Evolutionary conservation across 2,888 invertebrate genomes (phyloP).

Genomic region (Dermolepida albohirtum): DNA sequence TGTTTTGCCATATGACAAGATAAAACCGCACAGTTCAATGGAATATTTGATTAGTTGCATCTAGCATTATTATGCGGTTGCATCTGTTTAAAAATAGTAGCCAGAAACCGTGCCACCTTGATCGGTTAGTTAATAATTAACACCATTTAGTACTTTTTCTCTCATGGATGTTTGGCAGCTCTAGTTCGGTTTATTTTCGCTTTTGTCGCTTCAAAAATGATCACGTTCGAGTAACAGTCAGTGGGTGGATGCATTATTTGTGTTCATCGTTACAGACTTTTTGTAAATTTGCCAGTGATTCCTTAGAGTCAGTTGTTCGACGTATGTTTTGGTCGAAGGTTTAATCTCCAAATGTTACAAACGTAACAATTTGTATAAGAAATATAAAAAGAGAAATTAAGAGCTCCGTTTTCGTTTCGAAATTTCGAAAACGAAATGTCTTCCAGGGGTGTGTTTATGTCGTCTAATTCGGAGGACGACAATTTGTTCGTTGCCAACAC

Average conservation of each 20-base stretch:
- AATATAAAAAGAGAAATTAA: neutral
- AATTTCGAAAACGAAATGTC: slow-evolving; percentile 54
- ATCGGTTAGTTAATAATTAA: slow-evolving; percentile 27
- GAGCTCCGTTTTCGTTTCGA: neutral
- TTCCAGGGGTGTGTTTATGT: slow-evolving; percentile 58
- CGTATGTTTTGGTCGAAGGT: slow-evolving; percentile 24
- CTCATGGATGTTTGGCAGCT: neutral
- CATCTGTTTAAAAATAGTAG: slow-evolving; percentile 29
- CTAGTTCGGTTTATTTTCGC: slow-evolving; percentile 25
- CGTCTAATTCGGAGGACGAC: slow-evolving; percentile 51
- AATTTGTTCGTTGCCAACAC: slow-evolving; percentile 51
- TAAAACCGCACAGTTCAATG: slow-evolving; percentile 8
- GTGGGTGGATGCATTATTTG: slow-evolving; percentile 36
- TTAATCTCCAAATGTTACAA: slow-evolving; percentile 5
- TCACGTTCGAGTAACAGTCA: slow-evolving; percentile 19
- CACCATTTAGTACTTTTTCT: slow-evolving; percentile 25
- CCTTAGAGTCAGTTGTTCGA: slow-evolving; percentile 38
- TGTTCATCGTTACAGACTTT: slow-evolving; percentile 23
- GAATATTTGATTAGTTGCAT: slow-evolving; percentile 7
- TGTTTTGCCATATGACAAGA: slow-evolving; percentile 22
- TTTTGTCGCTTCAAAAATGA: slow-evolving; percentile 24
- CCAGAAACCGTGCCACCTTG: slow-evolving; percentile 27
- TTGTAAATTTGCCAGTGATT: slow-evolving; percentile 41
- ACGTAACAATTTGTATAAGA: neutral
- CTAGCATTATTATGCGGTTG: slow-evolving; percentile 1